Base-by-base conservation (phyloP, 2,113 vertebrate genomes). In the Ursus arctos region DNA sequence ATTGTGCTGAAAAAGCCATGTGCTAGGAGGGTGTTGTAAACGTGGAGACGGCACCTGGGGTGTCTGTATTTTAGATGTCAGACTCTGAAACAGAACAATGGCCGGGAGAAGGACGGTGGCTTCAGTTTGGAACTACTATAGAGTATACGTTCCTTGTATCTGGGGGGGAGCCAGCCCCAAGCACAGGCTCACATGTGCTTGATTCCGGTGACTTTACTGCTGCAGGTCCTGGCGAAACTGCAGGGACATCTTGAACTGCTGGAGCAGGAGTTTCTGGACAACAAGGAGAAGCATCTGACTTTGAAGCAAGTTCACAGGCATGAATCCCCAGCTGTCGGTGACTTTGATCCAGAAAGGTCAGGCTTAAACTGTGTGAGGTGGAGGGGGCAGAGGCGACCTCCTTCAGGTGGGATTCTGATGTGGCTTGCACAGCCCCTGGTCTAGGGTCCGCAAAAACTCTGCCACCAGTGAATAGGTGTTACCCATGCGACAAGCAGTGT, bases 291-390 rank as follows among this genome's bases (percentile, higher is more conserved):
- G 93, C 99, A 99, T 92, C 98, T 96, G 97, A 97, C 98, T 89
- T 97, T 99, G 91, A 99, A 99, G 95, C 99, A 99, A 94, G 98
- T 97, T 95, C 98, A 99, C 96, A 98, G 98, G 97, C 99, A 99
- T 55, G 93, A 99, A 85, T 91, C 97, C 88, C 98, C 98, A 97
- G 98, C 76, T 83, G 67, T 98, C 9, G 99, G 99, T 72, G 98
- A 98, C 69, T 99, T 99, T 98, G 99, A 99, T 98, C 99, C 99
- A 85, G 98, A 99, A 98, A 99, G 99, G 99, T 99, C 94, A 98
- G 98, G 77, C 91, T 55, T 86, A 96, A 57, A 86, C 69, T 59
- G 51, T 47, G 74, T 31, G 81, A 61, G 18, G 63, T 43, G n/a
- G 53, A 57, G 51, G 80, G 49, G 40, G 80, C 40, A 47, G 28